These are phyloP conservation scores for Mionectes olivaceus DNA, from an alignment of 2,797 vertebrate genomes.

Conservation along the genomic window DNA sequence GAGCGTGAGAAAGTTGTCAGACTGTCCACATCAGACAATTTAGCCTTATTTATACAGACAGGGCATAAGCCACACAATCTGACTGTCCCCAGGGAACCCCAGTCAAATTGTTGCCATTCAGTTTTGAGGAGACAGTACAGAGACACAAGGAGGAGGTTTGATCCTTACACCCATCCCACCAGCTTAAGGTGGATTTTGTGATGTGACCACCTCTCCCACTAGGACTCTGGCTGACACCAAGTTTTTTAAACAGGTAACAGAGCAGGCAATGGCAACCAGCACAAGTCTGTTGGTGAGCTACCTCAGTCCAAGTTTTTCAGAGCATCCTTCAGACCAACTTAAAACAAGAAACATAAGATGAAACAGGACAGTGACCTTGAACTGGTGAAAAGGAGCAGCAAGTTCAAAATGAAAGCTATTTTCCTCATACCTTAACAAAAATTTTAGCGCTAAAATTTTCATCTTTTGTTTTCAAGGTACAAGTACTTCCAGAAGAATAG, in stretches of 20 bases:
- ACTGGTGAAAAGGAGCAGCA: background rate
- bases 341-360: background rate
- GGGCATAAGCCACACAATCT: background rate
- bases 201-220: background rate
- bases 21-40: background rate
- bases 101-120: background rate
- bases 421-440: background rate
- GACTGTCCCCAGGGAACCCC: background rate
- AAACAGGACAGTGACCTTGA: background rate
- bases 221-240: background rate
- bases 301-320: background rate
- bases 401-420: background rate
- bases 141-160: background rate
- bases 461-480: background rate
- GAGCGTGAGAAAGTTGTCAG: background rate
- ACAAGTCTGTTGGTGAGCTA: background rate
- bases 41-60: background rate
- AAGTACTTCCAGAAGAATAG: background rate
- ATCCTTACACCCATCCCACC: background rate
- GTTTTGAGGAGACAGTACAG: background rate
- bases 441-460: background rate
- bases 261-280: background rate
- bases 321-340: background rate
- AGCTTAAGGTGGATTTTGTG: background rate
- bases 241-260: background rate